Conservation (phyloP, 2,797 vertebrate species). For the Poecilia wingei region DNA sequence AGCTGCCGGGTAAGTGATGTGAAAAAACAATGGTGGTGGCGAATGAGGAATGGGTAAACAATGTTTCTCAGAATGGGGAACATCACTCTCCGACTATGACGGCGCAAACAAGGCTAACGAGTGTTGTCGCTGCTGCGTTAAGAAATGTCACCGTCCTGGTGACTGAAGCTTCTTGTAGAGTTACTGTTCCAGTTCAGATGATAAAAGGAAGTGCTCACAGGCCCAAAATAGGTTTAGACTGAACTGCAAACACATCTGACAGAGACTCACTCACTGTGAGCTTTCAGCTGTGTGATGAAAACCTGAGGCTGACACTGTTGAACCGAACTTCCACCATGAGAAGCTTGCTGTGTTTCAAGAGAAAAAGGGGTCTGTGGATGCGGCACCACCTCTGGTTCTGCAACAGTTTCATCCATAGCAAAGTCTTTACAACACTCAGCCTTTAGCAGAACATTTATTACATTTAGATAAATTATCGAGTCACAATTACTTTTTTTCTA, state of each 20-base stretch:
- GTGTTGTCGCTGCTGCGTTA: conserved; percentile 17
- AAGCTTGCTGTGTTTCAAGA: neutral
- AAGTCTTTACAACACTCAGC: neutral
- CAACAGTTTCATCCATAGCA: conserved; percentile 9
- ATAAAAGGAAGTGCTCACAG: conserved; percentile 77
- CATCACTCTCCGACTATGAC: conserved; percentile 26
- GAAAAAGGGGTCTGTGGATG: neutral
- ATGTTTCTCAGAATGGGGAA: conserved; percentile 63
- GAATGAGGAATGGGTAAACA: conserved; percentile 62
- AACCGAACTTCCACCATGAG: neutral
- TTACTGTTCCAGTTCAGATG: conserved; percentile 59
- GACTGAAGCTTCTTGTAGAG: conserved; percentile 43
- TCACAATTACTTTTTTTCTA: neutral
- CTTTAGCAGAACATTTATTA: neutral
- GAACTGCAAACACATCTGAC: conserved; percentile 47
- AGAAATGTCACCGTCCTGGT: conserved; percentile 46
- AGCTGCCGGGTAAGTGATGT: conserved; percentile 27
- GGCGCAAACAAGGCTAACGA: conserved; percentile 30
- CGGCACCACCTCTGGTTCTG: conserved; percentile 13
- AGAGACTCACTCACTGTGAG: conserved; percentile 25
- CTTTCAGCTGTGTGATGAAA: conserved; percentile 31
- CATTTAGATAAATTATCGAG: neutral
- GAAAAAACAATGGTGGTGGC: conserved; percentile 32
- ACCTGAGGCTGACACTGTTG: neutral
- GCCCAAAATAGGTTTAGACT: conserved; percentile 73